These are phyloP conservation scores for Zaprionus vittiger DNA, from an alignment of 1,140 invertebrate species.

Conservation along the genomic window DNA sequence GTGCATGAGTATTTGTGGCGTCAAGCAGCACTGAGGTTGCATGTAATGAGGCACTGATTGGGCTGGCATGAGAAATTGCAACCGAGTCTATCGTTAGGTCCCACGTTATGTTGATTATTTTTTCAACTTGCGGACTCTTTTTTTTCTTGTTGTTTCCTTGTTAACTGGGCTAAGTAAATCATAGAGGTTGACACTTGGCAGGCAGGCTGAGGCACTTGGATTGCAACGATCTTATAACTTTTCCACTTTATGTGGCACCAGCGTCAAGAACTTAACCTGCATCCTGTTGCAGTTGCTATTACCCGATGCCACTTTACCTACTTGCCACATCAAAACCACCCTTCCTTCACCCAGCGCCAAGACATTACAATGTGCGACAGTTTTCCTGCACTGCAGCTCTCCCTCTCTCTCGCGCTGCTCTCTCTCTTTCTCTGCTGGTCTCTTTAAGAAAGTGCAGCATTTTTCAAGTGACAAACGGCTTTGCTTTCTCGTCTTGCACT, in stretches of 20 bases:
- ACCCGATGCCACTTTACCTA: conserved; percentile 34
- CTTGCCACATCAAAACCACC: conserved; percentile 1
- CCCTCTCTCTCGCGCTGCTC: too few relatives aligned
- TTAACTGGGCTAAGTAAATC: conserved; percentile 62
- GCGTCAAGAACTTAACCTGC: conserved; percentile 79
- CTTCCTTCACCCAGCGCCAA: not conserved
- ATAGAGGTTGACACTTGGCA: conserved; percentile 78
- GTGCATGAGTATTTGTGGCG: not conserved
- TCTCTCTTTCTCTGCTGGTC: not conserved
- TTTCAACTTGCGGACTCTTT: not conserved
- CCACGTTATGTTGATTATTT: conserved; percentile 54
- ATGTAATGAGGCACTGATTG: conserved; percentile 81
- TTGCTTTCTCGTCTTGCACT: conserved; percentile 65
- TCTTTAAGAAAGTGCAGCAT: conserved; percentile 44
- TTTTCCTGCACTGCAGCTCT: conserved; percentile 17
- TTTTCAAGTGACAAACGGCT: conserved; percentile 71
- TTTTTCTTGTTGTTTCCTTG: conserved; percentile 56
- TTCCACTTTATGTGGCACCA: conserved; percentile 74
- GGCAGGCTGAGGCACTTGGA: conserved; percentile 39
- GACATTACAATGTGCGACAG: conserved; percentile 74
- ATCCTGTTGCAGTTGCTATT: conserved; percentile 72
- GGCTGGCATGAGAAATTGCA: conserved; percentile 70
- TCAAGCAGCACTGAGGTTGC: conserved; percentile 46
- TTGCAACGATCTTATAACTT: conserved; percentile 60
- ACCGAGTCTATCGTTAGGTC: conserved; percentile 26